Base-by-base conservation (phyloP, 2,888 invertebrate species). In the Eremobia ochroleuca region DNA sequence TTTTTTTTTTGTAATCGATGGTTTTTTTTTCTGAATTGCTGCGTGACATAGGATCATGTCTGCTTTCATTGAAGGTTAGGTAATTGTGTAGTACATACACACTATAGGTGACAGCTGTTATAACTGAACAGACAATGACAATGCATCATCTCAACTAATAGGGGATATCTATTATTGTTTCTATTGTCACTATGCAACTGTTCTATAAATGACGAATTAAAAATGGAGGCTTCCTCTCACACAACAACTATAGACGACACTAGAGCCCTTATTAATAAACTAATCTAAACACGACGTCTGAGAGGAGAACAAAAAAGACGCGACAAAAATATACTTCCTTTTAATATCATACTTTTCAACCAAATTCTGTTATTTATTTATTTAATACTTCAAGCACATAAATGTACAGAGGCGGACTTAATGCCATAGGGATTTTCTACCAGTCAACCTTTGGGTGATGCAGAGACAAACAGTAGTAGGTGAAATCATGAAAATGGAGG, bases 1-100 rank as follows among this genome's bases (percentile, higher is more conserved):
- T 28, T 52, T 49, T 65, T 49, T 65, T 72, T 61, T 70, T 1
- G 28, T 46, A 64, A 52, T 70, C 70, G 66, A 58, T 25, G 8
- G 1, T 4, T n/a, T 9, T 59, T 69, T 37, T 52, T 25, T 59
- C 21, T 72, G 1, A 46, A 28, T 28, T 49, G 28, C 1, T 34
- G n/a, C 18, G 3, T 40, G 15, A 25, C 2, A 1, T 18, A 37
- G 18, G 13, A 13, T 18, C 2, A 34, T 74, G 4, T 49, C 11
- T 28, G 6, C 18, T 59, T 37, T 34, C 13, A 34, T 4, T 58
- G 1, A 43, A 15, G n/a, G 5, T 21, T 21, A 37, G 6, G 3
- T 49, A 46, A 34, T 28, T 49, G n/a, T 34, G 25, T 21, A 18
- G 25, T 25, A 34, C n/a, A 31, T 31, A 34, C 25, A 52, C 4